Evolutionary conservation across 2,113 vertebrate genomes (phyloP), one percentile per base, ranked within the genome.

Genomic region (Sphaerodactylus townsendi): DNA sequence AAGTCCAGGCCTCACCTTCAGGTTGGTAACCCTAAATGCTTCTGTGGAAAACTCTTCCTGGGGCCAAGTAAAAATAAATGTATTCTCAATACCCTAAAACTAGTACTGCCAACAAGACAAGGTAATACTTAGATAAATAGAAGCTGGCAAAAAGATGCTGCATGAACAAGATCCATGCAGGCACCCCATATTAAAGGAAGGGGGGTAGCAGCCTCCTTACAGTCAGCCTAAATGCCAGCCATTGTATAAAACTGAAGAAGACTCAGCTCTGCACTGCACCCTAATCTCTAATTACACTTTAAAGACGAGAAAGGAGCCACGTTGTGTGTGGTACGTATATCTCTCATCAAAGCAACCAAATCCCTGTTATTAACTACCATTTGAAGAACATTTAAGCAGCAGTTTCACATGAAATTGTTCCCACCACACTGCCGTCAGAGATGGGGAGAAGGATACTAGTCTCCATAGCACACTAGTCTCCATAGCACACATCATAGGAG

Each of bases 211-310:
- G 5, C 21, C 28, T 35, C 65, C 14, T 21, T 10, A 53, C 15
- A 28, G 13, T 3, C 23, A 28, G 41, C 30, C 46, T 50, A 50
- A 8, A 10, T 50, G 28, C 46, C 76, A 77, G 15, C 30, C 73
- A 56, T 15, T 30, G 17, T 59, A 30, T 56, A 41, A 77, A 84
- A 50, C 10, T 48, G 19, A 59, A 69, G 64, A 77, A 77, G 28
- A 10, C 28, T 56, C 11, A 35, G 79, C 62, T 28, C 39, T 46
- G 19, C 9, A 39, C n/a, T 71, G 10, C 72, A 28, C 64, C 30
- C 37, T 69, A 53, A 82, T 37, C 74, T 70, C 80, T 88, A 86
- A 93, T 82, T 85, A 91, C 87, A 70, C 37, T 86, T 84, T 14
- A 21, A 33, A 35, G n/a, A 90, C 25, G 19, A 86, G 56, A 88